Evolutionary conservation across 30 jellyfish, hydroid and myxozoan genomes (phyloP).

Genomic region (Catostylus mosaicus): DNA sequence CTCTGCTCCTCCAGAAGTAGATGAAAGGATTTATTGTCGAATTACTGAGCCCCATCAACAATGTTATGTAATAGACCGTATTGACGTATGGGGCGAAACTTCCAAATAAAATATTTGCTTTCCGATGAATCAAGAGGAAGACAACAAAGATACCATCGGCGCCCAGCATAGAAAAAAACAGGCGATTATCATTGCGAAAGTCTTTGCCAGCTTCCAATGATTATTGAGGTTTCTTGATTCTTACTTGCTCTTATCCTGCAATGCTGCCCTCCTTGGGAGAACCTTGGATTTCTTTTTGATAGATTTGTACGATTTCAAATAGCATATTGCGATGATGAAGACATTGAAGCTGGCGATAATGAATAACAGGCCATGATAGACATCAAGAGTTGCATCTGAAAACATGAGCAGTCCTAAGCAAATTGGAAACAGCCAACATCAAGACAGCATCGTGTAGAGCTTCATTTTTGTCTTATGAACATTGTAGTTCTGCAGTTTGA

Average conservation of each 20-base stretch:
- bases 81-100: constrained; percentile 17
- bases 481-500: constrained; percentile 57
- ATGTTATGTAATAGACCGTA: constrained; percentile 43
- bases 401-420: constrained; percentile 43
- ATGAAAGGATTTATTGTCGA: constrained; percentile 57
- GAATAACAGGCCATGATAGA: constrained; percentile 28
- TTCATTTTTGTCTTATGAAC: constrained; percentile 30
- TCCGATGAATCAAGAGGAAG: constrained; percentile 24
- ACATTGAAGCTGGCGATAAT: constrained; percentile 29
- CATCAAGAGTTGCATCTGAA: constrained; percentile 39
- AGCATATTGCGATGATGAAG: constrained; percentile 33
- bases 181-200: constrained; percentile 56
- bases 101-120: constrained; percentile 9
- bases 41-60: constrained; percentile 52
- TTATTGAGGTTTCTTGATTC: constrained; percentile 12
- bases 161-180: constrained; percentile 63
- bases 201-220: constrained; percentile 71
- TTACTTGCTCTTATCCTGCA: not conserved
- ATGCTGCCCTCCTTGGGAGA: constrained; percentile 1
- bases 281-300: constrained; percentile 42
- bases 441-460: constrained; percentile 12
- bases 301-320: constrained; percentile 43
- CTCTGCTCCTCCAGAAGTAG: constrained; percentile 62
- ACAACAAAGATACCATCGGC: constrained; percentile 57
- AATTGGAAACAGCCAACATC: constrained; percentile 50